Percentiles rank a stretch among this genome's conserved stretches.
phyloP scores from a whole-genome alignment of 2,113 vertebrate genomes.

The Blennius ocellaris region DNA sequence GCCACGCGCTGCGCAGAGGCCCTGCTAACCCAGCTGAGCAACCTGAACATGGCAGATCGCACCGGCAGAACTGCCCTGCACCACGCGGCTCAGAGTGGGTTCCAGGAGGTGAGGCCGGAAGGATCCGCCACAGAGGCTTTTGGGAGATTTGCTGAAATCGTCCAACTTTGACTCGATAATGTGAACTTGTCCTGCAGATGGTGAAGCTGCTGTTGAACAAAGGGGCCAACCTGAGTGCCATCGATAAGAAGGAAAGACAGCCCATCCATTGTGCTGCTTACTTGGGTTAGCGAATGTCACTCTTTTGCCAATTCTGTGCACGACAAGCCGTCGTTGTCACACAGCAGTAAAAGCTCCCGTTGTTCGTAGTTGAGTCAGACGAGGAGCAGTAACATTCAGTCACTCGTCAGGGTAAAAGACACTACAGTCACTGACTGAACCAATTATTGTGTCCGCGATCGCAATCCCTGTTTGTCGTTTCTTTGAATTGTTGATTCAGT shows the following conservation, averaged over 20 bases:
- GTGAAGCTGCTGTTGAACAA: slow-evolving; percentile 95
- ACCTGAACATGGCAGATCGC: slow-evolving; percentile 92
- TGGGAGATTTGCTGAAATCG: too few relatives aligned
- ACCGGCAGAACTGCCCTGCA: slow-evolving; percentile 94
- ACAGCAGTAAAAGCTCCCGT: slow-evolving; percentile 2
- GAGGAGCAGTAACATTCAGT: not conserved
- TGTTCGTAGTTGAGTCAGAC: not conserved
- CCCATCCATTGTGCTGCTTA: slow-evolving; percentile 96
- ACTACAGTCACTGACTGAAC: too few relatives aligned
- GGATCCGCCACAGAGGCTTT: too few relatives aligned
- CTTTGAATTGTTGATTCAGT: not conserved
- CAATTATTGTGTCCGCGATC: not conserved
- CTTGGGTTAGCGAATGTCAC: slow-evolving; percentile 82
- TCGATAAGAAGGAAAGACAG: slow-evolving; percentile 95
- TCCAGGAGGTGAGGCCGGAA: slow-evolving; percentile 86
- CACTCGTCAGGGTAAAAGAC: too few relatives aligned
- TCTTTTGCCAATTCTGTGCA: not conserved
- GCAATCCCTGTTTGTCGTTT: not conserved
- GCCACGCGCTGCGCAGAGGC: slow-evolving; percentile 93
- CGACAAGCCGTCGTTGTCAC: slow-evolving; percentile 6
- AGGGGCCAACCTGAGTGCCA: slow-evolving; percentile 93
- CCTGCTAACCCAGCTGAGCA: slow-evolving; percentile 90
- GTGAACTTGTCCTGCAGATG: slow-evolving; percentile 80
- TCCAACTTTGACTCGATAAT: not conserved
- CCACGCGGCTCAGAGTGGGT: slow-evolving; percentile 94